phyloP scores from a whole-genome alignment of 2,113 vertebrate genomes.

The Ciconia boyciana region DNA sequence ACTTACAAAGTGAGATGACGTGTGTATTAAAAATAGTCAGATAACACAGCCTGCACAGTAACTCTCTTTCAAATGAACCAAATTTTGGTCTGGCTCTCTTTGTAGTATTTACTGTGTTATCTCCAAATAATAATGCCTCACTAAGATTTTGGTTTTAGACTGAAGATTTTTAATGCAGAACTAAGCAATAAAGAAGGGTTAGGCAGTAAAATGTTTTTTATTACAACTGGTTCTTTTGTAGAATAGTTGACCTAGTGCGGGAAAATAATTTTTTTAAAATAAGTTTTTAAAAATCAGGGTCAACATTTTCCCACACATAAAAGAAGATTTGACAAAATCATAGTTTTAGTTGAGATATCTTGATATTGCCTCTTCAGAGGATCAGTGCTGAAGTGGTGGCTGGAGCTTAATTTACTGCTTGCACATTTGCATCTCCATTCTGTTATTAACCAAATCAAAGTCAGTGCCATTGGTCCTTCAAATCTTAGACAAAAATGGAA shows the following conservation, averaged over 20 bases:
- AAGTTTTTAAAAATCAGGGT: not conserved
- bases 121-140: not conserved
- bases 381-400: not conserved
- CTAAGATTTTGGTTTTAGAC: not conserved
- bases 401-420: not conserved
- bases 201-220: not conserved
- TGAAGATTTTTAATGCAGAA: not conserved
- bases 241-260: not conserved
- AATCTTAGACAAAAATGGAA: not conserved
- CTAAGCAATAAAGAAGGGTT: not conserved
- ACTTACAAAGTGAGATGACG: not conserved
- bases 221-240: not conserved
- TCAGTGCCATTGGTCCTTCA: not conserved
- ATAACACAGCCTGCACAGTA: not conserved
- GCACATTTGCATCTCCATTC: not conserved
- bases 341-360: not conserved
- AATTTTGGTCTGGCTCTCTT: not conserved
- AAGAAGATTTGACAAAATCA: not conserved
- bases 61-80: not conserved
- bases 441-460: not conserved
- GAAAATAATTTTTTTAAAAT: not conserved
- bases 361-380: not conserved
- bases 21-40: conserved; percentile 38
- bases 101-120: not conserved
- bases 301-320: not conserved